Evolutionary conservation across 2,113 vertebrate genomes (phyloP), one percentile per base, ranked within the genome.

Genomic region (Phyllopteryx taeniolatus): DNA sequence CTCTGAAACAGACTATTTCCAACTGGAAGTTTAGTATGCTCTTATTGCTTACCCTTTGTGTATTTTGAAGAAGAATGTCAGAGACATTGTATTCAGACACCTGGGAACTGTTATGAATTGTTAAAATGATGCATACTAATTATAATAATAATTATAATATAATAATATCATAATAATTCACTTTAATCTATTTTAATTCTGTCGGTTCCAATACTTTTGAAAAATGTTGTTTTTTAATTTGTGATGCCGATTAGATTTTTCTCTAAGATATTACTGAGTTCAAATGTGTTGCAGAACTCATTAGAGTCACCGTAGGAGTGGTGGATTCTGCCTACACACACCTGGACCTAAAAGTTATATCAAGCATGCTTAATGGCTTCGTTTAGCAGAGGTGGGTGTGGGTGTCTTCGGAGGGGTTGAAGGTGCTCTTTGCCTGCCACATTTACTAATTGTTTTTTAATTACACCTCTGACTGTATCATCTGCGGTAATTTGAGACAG

Each of bases 361-460:
- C 88, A 89, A 91, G 91, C 92, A 89, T 92, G 87, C 80, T 91
- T 93, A 93, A 94, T 93, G 91, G 91, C 87, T 86, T 90, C 78
- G 74, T 91, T 92, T 89, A 91, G 90, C 90, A 87, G 83, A 87
- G 81, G 85, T 54, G 68, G 68, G 33, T 56, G 49, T 33, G 53
- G 35, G 31, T 51, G 67, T 68, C 47, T 68, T 49, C 15, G 49
- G 67, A 42, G 88, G 90, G 91, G 87, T 86, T 88, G 81, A 85
- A 87, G 88, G 90, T 92, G 82, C 82, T 90, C 87, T 90, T 89
- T 90, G 90, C 83, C 91, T 90, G 90, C 90, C 91, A 91, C 90
- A 91, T 91, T 94, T 67, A 80, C 82, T 93, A 95, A 94, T 94
- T 87, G 83, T 93, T 94, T 89, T 93, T 94, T 96, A 94, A 94